These are phyloP conservation scores for Anniella stebbinsi DNA, from an alignment of 2,797 vertebrate species.

Conservation along the genomic window DNA sequence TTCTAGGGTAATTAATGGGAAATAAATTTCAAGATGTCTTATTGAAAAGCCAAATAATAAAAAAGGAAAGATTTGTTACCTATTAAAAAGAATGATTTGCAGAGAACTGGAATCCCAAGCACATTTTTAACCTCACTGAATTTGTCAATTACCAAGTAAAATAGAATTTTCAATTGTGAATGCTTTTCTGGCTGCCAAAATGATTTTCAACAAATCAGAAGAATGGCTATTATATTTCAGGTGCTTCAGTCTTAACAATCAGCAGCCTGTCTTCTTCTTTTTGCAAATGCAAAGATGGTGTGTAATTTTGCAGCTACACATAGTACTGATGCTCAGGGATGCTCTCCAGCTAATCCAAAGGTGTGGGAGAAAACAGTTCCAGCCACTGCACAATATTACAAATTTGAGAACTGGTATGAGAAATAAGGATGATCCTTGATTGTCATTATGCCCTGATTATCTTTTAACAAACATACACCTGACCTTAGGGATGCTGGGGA, in stretches of 20 bases:
- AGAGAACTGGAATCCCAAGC: background rate
- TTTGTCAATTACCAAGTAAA: background rate
- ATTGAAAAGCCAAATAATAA: background rate
- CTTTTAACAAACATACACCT: no score
- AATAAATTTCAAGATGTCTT: constrained; percentile 10
- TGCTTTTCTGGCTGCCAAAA: background rate
- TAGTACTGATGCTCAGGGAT: background rate
- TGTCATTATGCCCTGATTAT: no score
- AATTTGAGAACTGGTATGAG: background rate
- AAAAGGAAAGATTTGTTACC: accelerated
- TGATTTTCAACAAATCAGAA: background rate
- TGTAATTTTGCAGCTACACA: background rate
- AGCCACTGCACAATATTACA: background rate
- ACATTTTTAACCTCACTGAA: background rate
- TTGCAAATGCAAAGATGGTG: background rate
- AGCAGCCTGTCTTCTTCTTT: background rate
- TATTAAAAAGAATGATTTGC: constrained; percentile 6
- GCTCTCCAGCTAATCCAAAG: background rate
- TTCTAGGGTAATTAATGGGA: background rate
- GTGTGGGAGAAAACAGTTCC: background rate
- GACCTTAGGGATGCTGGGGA: no score
- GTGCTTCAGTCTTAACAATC: background rate
- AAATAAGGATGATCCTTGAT: background rate
- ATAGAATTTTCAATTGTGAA: background rate
- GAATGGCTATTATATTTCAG: background rate